These are phyloP conservation scores for Andrena praecox DNA, from an alignment of 2,888 invertebrate genomes.

Conservation along the genomic window DNA sequence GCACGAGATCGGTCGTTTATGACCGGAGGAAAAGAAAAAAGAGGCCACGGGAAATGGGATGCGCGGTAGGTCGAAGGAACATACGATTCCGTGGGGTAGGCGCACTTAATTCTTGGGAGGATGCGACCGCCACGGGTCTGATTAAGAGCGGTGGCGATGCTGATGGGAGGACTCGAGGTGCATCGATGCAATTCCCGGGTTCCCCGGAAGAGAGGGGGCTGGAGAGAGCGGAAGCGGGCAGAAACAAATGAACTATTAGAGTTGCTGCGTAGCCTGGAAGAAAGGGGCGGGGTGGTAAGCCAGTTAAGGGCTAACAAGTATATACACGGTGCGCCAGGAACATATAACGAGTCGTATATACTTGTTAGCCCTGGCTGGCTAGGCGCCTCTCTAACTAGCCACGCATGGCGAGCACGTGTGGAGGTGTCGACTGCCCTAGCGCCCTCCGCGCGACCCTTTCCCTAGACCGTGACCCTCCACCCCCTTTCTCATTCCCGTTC, in stretches of 20 bases:
- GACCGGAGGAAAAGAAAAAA: not conserved
- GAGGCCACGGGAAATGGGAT: not conserved
- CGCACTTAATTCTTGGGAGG: not conserved
- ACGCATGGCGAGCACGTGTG: slow-evolving; percentile 84
- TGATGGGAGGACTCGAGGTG: not conserved
- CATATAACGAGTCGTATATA: slow-evolving; percentile 25
- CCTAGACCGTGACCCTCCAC: slow-evolving; percentile 67
- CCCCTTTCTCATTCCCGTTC: slow-evolving; percentile 26
- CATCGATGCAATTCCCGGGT: not conserved
- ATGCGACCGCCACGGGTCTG: too few relatives aligned
- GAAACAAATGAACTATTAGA: slow-evolving; percentile 81
- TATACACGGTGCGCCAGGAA: slow-evolving; percentile 28
- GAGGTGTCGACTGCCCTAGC: slow-evolving; percentile 82
- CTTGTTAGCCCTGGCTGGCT: slow-evolving; percentile 49
- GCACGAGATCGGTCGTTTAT: not conserved
- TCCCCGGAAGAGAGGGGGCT: slow-evolving; percentile 6
- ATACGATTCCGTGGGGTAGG: not conserved
- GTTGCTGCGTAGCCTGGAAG: slow-evolving; percentile 54
- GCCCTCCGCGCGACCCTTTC: slow-evolving; percentile 67
- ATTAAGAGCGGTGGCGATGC: too few relatives aligned
- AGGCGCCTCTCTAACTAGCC: slow-evolving; percentile 80
- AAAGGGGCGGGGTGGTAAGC: slow-evolving; percentile 41
- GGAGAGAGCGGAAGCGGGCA: slow-evolving; percentile 70
- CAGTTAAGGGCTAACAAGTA: slow-evolving; percentile 67
- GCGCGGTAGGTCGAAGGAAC: not conserved